A percentile compares a stretch with the other conserved stretches of the same genome.
These are phyloP conservation scores for Corythaeola cristata DNA, from an alignment of 2,113 vertebrate genomes.

Conservation along the genomic window DNA sequence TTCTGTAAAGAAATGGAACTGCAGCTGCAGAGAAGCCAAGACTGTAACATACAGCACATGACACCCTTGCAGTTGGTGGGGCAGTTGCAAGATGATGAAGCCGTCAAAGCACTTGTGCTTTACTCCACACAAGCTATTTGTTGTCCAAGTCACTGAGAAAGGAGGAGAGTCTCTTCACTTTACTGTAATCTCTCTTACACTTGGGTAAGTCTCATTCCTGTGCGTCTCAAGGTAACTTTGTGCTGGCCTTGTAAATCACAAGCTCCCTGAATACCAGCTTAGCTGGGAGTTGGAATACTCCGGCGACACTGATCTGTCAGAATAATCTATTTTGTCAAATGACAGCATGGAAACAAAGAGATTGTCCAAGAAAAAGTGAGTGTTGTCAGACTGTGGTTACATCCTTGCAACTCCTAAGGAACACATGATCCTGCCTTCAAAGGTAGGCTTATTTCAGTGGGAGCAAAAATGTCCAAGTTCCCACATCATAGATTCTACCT, in stretches of 20 bases:
- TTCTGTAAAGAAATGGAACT: conserved; percentile 49
- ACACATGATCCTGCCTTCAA: neutral
- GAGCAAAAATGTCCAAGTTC: neutral
- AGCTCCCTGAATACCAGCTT: neutral
- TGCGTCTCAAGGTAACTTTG: neutral
- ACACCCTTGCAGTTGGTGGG: neutral
- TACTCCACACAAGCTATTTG: neutral
- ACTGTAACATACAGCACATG: neutral
- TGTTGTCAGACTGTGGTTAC: neutral
- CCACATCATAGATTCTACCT: neutral
- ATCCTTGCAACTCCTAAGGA: neutral
- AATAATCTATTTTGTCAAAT: neutral
- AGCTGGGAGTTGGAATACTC: neutral
- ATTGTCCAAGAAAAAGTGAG: neutral
- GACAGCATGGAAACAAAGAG: neutral
- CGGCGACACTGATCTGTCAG: neutral
- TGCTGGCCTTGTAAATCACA: neutral
- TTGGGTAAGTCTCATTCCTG: neutral
- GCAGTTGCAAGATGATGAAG: neutral
- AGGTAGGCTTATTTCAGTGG: neutral
- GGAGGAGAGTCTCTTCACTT: neutral
- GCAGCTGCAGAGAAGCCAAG: conserved; percentile 58
- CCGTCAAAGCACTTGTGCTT: neutral
- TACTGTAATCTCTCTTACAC: neutral
- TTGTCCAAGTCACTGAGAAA: neutral